A percentile compares a stretch with the other conserved stretches of the same genome.
Evolutionary conservation across 2,888 invertebrate species (phyloP).

Genomic region (Escarpia spicata): DNA sequence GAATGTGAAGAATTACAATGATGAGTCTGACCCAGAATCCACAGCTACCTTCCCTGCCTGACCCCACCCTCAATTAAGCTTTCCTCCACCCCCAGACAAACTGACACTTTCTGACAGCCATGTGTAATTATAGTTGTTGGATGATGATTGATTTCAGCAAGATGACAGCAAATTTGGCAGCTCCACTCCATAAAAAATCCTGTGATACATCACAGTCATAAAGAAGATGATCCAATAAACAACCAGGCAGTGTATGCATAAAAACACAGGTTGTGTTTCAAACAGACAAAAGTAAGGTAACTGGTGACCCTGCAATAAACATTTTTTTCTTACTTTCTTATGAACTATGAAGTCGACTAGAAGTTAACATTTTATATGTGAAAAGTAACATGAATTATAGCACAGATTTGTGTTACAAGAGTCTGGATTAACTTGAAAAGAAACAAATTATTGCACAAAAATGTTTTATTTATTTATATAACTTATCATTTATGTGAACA

Average conservation of each 20-base stretch:
- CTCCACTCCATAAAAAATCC: neutral
- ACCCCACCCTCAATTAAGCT: neutral
- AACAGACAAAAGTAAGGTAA: neutral
- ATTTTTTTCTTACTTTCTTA: neutral
- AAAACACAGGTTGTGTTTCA: neutral
- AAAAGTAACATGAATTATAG: neutral
- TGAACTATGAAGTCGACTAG: neutral
- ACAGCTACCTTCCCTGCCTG: no score
- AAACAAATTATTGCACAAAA: neutral
- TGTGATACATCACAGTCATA: neutral
- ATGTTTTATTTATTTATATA: no score
- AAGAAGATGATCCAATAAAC: neutral
- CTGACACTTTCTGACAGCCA: neutral
- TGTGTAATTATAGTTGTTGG: neutral
- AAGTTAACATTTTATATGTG: neutral
- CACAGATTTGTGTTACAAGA: neutral
- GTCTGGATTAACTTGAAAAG: neutral
- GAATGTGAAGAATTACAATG: neutral
- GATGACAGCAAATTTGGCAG: neutral
- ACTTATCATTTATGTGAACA: no score
- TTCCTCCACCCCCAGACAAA: neutral
- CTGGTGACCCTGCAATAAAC: neutral
- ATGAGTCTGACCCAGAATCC: neutral
- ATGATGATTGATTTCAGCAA: neutral
- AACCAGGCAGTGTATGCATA: neutral